These are phyloP conservation scores for Poecilia wingei DNA, from an alignment of 2,797 vertebrate genomes.

Conservation along the genomic window DNA sequence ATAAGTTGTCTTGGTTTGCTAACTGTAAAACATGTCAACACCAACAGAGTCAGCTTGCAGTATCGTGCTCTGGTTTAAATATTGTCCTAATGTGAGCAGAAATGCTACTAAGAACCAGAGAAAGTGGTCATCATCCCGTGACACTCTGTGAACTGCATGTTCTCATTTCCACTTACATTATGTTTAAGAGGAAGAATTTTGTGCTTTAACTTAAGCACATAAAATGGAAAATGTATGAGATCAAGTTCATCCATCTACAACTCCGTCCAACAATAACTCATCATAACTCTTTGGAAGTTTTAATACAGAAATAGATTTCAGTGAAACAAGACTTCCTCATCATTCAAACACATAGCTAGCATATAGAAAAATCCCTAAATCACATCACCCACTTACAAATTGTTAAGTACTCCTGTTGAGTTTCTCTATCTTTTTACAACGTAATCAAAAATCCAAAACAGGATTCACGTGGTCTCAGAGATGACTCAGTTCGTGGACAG, in stretches of 20 bases:
- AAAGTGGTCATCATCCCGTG: neutral
- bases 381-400: neutral
- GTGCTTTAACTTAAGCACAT: neutral
- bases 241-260: neutral
- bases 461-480: neutral
- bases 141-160: neutral
- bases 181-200: neutral
- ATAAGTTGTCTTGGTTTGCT: too few species aligned
- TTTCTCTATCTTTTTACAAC: constrained; percentile 3
- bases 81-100: neutral
- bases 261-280: too few species aligned
- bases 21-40: neutral
- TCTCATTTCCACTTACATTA: neutral
- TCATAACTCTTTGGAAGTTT: neutral
- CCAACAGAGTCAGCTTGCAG: neutral
- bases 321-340: neutral
- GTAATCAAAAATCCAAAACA: constrained; percentile 33
- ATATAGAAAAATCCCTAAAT: constrained; percentile 8
- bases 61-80: neutral
- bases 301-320: neutral
- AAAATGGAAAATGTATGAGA: neutral
- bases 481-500: neutral
- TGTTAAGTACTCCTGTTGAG: neutral
- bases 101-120: neutral
- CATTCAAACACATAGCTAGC: neutral